phyloP scores from a whole-genome alignment of 1,140 invertebrate genomes.

The Laupala kohalensis region DNA sequence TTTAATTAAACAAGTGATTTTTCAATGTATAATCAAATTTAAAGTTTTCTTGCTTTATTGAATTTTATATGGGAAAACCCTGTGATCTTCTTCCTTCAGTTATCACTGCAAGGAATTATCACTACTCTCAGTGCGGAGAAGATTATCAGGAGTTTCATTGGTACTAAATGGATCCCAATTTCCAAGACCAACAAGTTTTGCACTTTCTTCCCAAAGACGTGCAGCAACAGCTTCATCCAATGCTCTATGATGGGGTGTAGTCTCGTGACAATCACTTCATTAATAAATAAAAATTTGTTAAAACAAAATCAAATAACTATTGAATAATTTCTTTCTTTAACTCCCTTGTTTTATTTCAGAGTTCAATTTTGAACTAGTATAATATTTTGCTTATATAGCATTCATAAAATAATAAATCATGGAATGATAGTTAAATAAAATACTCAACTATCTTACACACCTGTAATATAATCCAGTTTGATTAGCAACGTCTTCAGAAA shows the following conservation, averaged over 20 bases:
- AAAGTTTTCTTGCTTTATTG: no score
- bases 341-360: not conserved
- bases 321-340: not conserved
- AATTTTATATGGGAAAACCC: no score
- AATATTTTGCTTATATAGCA: not conserved
- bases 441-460: constrained; percentile 21
- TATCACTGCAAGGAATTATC: no score
- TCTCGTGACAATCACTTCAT: constrained; percentile 40
- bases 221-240: constrained; percentile 36
- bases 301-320: not conserved
- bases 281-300: not conserved
- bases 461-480: constrained; percentile 50
- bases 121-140: not conserved
- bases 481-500: constrained; percentile 49
- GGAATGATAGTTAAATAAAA: not conserved
- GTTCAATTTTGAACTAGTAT: not conserved
- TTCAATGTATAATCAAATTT: no score
- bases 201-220: constrained; percentile 35
- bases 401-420: not conserved
- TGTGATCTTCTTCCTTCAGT: no score
- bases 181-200: constrained; percentile 18
- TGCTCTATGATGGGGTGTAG: constrained; percentile 30
- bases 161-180: constrained; percentile 11
- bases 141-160: not conserved
- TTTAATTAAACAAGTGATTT: no score